Base-by-base conservation (phyloP, 2,113 vertebrate species). In the Monarcha castaneiventris region DNA sequence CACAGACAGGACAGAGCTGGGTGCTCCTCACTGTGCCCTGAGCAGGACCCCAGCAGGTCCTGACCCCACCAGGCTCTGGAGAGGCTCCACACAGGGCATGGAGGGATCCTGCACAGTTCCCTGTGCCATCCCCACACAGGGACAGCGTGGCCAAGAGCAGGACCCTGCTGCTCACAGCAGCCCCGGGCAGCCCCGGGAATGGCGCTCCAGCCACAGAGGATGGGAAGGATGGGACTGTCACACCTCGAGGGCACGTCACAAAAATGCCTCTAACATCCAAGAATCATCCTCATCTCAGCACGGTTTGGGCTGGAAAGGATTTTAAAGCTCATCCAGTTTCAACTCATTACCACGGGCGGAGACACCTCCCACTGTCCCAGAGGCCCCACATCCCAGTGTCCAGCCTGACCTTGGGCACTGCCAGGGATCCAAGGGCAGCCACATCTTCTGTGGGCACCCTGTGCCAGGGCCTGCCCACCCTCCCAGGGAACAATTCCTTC, bases 281-380 rank as follows among this genome's bases (percentile, higher is more conserved):
- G 41, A 4, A 76, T 54, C 48, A 1, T 61, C 13, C 0, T 18
- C 8, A 61, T n/a, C 54, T 13, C n/a, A 26, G 29, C 5, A 1
- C 4, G 7, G 23, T 12, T 54, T 21, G 54, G 29, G 29, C 8
- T 9, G 37, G 52, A 61, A 67, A 13, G 29, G 32, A 25, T 1
- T 5, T 10, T 37, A 44, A 51, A 73, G 1, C 5, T 13, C 35
- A 22, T 18, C 15, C 1, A 2, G 3, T 56, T 0, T 30, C 16
- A 29, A 1, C 17, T 13, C 6, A 7, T 15, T 49, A 7, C 41
- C 66, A 41, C 4, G 32, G 73, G 17, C 58, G 73, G 67, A 51
- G 43, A 51, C 67, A 43, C 2, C 35, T 80, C 1, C 32, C 76
- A 43, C 35, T 1, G 1, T n/a, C 49, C 66, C 66, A 79, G 56